Conservation (phyloP, 1,140 invertebrate species). For the Drosophila albomicans region DNA sequence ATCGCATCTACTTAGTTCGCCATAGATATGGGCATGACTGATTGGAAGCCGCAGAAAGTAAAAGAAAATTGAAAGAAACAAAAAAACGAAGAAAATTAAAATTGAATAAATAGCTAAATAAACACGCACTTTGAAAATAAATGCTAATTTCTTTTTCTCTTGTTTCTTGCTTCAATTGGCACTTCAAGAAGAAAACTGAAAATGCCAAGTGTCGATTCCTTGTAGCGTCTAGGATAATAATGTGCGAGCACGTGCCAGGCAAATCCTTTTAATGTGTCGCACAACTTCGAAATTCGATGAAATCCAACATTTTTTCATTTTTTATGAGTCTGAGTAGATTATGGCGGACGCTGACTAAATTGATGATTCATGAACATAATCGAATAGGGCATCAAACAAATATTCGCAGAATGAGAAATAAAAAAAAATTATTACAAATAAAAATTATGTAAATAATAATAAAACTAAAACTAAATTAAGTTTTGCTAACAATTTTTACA, state of each 20-base stretch:
- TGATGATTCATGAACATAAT: constrained; percentile 1
- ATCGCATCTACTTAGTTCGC: constrained; percentile 70
- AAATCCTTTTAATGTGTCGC: constrained; percentile 81
- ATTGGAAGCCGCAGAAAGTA: constrained; percentile 44
- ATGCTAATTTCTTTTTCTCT: constrained; percentile 73
- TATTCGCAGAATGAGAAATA: too few relatives aligned
- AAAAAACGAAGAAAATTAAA: constrained; percentile 54
- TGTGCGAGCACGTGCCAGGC: constrained; percentile 58
- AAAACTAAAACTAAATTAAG: too few relatives aligned
- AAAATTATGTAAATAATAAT: too few relatives aligned
- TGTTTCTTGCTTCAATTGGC: constrained; percentile 67
- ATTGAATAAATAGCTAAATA: constrained; percentile 81
- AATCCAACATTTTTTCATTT: constrained; percentile 19
- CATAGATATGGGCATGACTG: constrained; percentile 60
- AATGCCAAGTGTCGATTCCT: constrained; percentile 22
- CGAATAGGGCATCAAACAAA: too few relatives aligned
- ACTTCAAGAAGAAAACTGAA: constrained; percentile 23
- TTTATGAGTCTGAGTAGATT: constrained; percentile 22
- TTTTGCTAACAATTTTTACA: too few relatives aligned
- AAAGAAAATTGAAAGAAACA: background rate
- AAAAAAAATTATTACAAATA: too few relatives aligned
- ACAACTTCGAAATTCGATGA: constrained; percentile 56
- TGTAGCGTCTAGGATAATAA: constrained; percentile 27
- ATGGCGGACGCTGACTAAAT: constrained; percentile 3
- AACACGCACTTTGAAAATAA: constrained; percentile 71